Base-by-base conservation (phyloP, 2,797 vertebrate species). In the Diceros bicornis region DNA sequence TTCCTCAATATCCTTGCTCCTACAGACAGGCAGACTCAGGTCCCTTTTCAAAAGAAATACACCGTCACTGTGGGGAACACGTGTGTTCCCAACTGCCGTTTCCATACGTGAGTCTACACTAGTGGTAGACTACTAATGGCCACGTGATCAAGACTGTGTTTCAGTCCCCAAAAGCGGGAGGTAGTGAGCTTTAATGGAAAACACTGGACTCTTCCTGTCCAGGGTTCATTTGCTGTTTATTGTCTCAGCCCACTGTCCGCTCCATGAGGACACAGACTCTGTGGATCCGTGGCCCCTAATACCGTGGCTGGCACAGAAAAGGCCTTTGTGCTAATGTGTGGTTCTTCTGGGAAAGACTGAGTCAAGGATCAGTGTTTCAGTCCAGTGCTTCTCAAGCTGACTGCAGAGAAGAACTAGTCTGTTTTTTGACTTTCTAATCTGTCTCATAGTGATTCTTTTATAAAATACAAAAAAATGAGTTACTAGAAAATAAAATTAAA, bases 401-500 rank as follows among this genome's bases (percentile, higher is more conserved):
- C 41, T 74, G 7, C 85, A 68, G 34, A 66, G 47, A 84, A 84
- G 17, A 82, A 44, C 25, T 7, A 37, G 32, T 25, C 37, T 89
- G n/a, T 41, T 92, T 88, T 86, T 62, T 64, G 29, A 78, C 13
- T 92, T 81, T 66, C 71, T n/a, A 64, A 41, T 79, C 37, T 69
- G 27, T 55, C 77, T 64, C 37, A 18, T 9, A 23, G 12, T 89
- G 78, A 89, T 47, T 95, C 52, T 78, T 95, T 47, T 27, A 59
- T 62, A 69, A 89, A 87, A 75, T 55, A 57, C 16, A 62, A n/a
- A 37, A 68, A 88, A 93, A 32, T 14, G 55, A 44, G 74, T 64
- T 32, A 74, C 47, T 86, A 20, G 47, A 72, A 91, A 91, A 62
- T 84, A 71, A 89, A 94, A 57, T 69, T 64, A 79, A 82, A 91